phyloP scores from a whole-genome alignment of 1,140 invertebrate species.

The Hyphantria cunea region DNA sequence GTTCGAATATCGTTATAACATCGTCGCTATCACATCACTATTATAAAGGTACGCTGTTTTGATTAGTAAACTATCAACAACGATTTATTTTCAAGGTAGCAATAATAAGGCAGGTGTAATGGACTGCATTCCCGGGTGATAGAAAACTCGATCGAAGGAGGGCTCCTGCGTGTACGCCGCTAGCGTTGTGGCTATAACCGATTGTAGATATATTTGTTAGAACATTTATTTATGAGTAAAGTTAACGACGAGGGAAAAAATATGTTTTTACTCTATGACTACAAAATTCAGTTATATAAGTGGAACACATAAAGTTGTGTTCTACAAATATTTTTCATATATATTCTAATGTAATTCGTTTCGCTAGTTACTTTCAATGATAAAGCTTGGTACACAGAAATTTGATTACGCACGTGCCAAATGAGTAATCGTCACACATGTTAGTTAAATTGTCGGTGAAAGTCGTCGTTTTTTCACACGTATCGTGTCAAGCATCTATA shows the following conservation, averaged over 20 bases:
- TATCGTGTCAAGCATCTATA: constrained; percentile 34
- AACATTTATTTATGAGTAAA: constrained; percentile 46
- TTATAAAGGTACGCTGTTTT: background rate
- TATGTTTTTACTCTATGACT: background rate
- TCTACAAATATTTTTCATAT: no score
- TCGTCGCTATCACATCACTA: no score
- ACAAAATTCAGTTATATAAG: no score
- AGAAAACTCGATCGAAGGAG: constrained; percentile 67
- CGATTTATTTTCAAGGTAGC: constrained; percentile 34
- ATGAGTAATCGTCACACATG: constrained; percentile 16
- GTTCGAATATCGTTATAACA: no score
- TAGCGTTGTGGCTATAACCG: constrained; percentile 35
- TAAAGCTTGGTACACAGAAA: constrained; percentile 2
- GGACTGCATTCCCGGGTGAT: constrained; percentile 61
- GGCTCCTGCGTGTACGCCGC: constrained; percentile 36
- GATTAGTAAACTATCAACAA: constrained; percentile 26
- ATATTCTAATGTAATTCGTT: constrained; percentile 1
- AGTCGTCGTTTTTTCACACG: constrained; percentile 29
- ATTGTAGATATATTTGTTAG: constrained; percentile 60
- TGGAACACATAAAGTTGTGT: no score
- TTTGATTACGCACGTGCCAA: constrained; percentile 25
- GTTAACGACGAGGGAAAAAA: constrained; percentile 43
- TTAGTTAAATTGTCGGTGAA: constrained; percentile 26
- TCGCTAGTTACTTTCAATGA: constrained; percentile 9
- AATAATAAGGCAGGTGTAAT: constrained; percentile 56